These are phyloP conservation scores for Pedicia rivosa DNA, from an alignment of 2,888 invertebrate species.

Conservation along the genomic window DNA sequence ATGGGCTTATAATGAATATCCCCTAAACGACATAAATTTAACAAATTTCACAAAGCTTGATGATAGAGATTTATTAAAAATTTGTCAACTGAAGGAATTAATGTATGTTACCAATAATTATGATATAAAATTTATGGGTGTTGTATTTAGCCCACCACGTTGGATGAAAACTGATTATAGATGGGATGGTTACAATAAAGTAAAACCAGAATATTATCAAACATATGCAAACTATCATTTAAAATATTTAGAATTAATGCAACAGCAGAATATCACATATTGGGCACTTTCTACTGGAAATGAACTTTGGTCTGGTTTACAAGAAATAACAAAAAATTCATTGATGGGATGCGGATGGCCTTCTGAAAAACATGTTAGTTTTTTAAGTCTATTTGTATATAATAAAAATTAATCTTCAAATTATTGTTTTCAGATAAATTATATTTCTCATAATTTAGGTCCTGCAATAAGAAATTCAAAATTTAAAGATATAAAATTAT, in stretches of 20 bases:
- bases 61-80: constrained; percentile 19
- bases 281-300: constrained; percentile 85
- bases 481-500: constrained; percentile 44
- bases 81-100: constrained; percentile 22
- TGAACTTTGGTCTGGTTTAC: constrained; percentile 57
- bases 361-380: constrained; percentile 35
- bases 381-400: too few relatives aligned
- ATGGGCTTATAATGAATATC: constrained; percentile 61
- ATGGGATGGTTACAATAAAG: constrained; percentile 38
- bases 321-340: constrained; percentile 31
- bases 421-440: constrained; percentile 37
- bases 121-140: constrained; percentile 20
- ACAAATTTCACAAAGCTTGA: constrained; percentile 37
- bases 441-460: constrained; percentile 56
- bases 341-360: constrained; percentile 71
- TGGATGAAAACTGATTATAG: constrained; percentile 54
- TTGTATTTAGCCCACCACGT: constrained; percentile 46
- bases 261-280: constrained; percentile 42
- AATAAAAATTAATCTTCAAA: neutral
- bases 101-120: constrained; percentile 17
- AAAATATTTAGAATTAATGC: constrained; percentile 57
- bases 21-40: constrained; percentile 40
- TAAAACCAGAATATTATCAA: constrained; percentile 47
- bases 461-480: constrained; percentile 43
- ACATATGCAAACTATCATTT: constrained; percentile 68